Evolutionary conservation across 2,888 invertebrate species (phyloP).

Genomic region (Neria commutata): DNA sequence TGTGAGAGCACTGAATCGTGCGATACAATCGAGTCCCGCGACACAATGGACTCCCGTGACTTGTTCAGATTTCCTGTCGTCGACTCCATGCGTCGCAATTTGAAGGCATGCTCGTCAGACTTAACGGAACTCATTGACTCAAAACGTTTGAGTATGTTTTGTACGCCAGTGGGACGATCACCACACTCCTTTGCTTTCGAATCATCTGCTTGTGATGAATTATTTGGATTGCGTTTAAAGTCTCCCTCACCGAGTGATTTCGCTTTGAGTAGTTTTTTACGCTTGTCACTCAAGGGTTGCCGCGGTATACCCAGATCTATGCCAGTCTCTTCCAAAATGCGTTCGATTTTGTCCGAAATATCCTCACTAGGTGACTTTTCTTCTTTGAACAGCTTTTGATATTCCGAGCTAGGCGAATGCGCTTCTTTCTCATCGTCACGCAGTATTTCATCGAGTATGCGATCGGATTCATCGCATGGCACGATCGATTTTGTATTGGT

Average conservation of each 20-base stretch:
- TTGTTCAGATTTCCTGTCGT: slow-evolving; percentile 52
- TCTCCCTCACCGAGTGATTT: slow-evolving; percentile 55
- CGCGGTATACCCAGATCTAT: slow-evolving; percentile 47
- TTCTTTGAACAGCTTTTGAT: slow-evolving; percentile 56
- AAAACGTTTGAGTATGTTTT: slow-evolving; percentile 54
- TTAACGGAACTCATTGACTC: slow-evolving; percentile 56
- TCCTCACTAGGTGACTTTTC: slow-evolving; percentile 60
- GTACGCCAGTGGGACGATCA: slow-evolving; percentile 43
- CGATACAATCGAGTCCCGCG: slow-evolving; percentile 24
- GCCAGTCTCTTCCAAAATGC: slow-evolving; percentile 54
- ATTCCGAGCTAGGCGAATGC: slow-evolving; percentile 58
- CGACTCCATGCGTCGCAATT: slow-evolving; percentile 53
- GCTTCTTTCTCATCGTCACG: slow-evolving; percentile 40
- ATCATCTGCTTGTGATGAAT: no score
- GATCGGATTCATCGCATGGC: slow-evolving; percentile 50
- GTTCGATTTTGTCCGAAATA: slow-evolving; percentile 59
- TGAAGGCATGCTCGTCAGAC: slow-evolving; percentile 47
- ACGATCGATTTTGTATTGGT: slow-evolving; percentile 17
- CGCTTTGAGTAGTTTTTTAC: slow-evolving; percentile 48
- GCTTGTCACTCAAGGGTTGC: slow-evolving; percentile 32
- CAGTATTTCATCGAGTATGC: slow-evolving; percentile 57
- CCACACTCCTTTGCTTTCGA: slow-evolving; percentile 33
- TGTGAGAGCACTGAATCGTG: slow-evolving; percentile 38
- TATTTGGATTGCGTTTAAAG: slow-evolving; percentile 31
- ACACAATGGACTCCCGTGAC: slow-evolving; percentile 49